Evolutionary conservation across 2,113 vertebrate genomes (phyloP).

Genomic region (Callospermophilus lateralis): DNA sequence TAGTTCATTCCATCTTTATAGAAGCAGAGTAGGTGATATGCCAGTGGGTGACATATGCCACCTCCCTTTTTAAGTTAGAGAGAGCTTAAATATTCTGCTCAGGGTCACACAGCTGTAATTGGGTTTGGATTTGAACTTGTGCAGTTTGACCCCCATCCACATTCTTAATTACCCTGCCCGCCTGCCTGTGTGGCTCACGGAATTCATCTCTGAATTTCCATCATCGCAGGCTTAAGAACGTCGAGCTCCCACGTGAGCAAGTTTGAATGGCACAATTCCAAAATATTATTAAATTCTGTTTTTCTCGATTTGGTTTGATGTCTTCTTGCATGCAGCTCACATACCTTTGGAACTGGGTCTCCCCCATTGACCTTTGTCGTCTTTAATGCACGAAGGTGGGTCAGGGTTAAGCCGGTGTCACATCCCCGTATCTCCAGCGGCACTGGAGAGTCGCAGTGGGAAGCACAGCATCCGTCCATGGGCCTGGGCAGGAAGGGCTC

Average conservation of each 20-base stretch:
- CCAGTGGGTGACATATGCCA: background rate
- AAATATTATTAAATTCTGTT: background rate
- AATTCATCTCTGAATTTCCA: background rate
- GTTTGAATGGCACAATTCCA: background rate
- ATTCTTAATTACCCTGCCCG: background rate
- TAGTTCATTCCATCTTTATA: rapidly evolving
- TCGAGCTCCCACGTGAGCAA: background rate
- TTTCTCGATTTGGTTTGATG: background rate
- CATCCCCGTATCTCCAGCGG: rapidly evolving
- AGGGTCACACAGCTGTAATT: background rate
- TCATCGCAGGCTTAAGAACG: background rate
- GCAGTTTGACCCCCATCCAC: rapidly evolving
- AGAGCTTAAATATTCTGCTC: background rate
- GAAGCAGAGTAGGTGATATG: background rate
- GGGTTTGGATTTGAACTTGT: background rate
- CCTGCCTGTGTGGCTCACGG: rapidly evolving
- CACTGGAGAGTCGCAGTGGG: background rate
- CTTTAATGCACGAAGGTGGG: rapidly evolving
- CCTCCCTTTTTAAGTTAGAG: background rate
- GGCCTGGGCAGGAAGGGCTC: background rate
- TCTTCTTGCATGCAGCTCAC: background rate
- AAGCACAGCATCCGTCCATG: rapidly evolving
- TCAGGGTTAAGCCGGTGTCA: rapidly evolving
- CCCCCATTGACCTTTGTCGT: rapidly evolving
- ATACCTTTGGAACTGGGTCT: background rate